Evolutionary conservation across 2,888 invertebrate species (phyloP).

Genomic region (Agriopis leucophaearia): DNA sequence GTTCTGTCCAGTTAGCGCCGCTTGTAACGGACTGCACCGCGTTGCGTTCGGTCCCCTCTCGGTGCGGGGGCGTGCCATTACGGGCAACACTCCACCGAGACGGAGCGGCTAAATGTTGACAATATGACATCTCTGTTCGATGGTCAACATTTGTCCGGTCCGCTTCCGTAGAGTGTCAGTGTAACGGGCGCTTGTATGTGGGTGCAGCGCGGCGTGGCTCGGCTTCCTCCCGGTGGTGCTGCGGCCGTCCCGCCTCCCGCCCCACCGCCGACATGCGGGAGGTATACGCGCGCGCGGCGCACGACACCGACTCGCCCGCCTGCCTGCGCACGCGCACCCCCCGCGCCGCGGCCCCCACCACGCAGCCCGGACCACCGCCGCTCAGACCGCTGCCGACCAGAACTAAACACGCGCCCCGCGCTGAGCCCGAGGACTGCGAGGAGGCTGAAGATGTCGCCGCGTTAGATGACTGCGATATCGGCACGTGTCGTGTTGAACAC

Average conservation of each 20-base stretch:
- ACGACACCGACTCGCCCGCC: slow-evolving; percentile 75
- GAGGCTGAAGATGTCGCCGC: slow-evolving; percentile 74
- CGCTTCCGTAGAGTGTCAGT: neutral
- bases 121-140: neutral
- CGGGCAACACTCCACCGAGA: neutral
- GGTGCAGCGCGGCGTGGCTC: slow-evolving; percentile 56
- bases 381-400: slow-evolving; percentile 56
- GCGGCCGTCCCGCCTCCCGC: slow-evolving; percentile 50
- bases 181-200: slow-evolving; percentile 53
- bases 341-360: slow-evolving; percentile 56
- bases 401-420: slow-evolving; percentile 52
- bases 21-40: neutral
- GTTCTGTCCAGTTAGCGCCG: neutral
- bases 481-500: slow-evolving; percentile 41
- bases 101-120: neutral
- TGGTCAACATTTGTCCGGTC: neutral
- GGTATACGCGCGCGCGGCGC: slow-evolving; percentile 76
- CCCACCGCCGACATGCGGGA: slow-evolving; percentile 81
- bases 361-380: slow-evolving; percentile 58
- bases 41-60: slow-evolving; percentile 4
- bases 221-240: slow-evolving; percentile 64
- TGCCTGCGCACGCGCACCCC: slow-evolving; percentile 73
- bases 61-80: neutral
- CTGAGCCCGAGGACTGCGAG: slow-evolving; percentile 56
- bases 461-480: slow-evolving; percentile 60